Base-by-base conservation (phyloP, 2,888 invertebrate genomes). In the Lysandra bellargus region DNA sequence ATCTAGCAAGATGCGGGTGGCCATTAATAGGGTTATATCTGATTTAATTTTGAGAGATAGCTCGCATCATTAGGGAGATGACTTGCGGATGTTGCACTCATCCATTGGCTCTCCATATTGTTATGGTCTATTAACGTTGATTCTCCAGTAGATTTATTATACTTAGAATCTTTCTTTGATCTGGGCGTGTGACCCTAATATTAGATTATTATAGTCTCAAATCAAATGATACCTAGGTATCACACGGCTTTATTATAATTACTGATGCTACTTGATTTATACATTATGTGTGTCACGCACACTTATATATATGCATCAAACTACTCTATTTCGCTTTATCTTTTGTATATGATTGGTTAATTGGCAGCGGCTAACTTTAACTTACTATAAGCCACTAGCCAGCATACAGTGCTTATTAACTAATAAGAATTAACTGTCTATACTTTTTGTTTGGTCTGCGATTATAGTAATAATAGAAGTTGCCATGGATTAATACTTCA, bases 1-100 rank as follows among this genome's bases (percentile, higher is more conserved):
- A 57, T 33, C 33, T 14, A 75, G 75, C 44, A 49, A 76, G 76
- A 76, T 76, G 76, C 76, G 76, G 76, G 76, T 53, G 76, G 76
- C 53, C 75, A 49, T 49, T 75, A 12, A 53, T 76, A 76, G 57
- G 76, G 76, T 76, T 75, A 76, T 57, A 33, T 49, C 12, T 17
- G 57, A 57, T 76, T 53, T 12, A 53, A 33, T 76, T 57, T 76
- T 30, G 6, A 57, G 44, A 53, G 14, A 30, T 30, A 76, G 30
- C 12, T 76, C 17, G 30, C 44, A 30, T 75, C 76, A 76, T 76
- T 76, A 57, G 12, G 14, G 17, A 30, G 53, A 76, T 76, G 76
- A 76, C 76, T 53, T 57, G 53, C 76, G 30, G 76, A 17, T 53
- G 33, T 76, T 76, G 57, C 14, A 14, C 33, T 76, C 53, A 76